Percentiles rank a stretch among this genome's conserved stretches.
phyloP scores from a whole-genome alignment of 2,888 invertebrate species.

The Trimorus sp. region DNA sequence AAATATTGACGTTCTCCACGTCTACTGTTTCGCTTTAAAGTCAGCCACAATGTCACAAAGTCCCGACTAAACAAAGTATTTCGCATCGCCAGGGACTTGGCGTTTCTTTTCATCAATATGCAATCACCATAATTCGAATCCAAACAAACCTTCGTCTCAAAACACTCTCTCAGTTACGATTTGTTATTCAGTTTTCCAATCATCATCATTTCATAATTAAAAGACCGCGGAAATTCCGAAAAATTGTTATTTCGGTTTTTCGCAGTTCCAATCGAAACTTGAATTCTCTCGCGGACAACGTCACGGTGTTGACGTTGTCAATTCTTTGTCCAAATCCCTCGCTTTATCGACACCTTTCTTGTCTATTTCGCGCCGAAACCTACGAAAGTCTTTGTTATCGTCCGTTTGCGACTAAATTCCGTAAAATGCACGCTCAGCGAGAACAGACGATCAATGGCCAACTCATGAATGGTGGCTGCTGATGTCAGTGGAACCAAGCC shows the following conservation, averaged over 20 bases:
- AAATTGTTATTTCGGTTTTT: not conserved
- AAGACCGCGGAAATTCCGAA: too few relatives aligned
- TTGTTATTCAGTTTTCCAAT: too few relatives aligned
- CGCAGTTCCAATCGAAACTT: not conserved
- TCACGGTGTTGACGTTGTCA: constrained; percentile 70
- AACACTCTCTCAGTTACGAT: too few relatives aligned
- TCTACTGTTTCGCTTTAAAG: too few relatives aligned
- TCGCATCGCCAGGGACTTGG: too few relatives aligned
- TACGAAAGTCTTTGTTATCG: constrained; percentile 44
- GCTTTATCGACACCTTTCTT: constrained; percentile 69
- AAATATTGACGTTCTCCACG: too few relatives aligned
- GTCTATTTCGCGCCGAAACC: constrained; percentile 48
- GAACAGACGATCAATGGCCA: not conserved
- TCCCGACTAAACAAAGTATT: too few relatives aligned
- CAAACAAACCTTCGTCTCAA: too few relatives aligned
- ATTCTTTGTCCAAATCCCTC: constrained; percentile 77
- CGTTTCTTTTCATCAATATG: too few relatives aligned
- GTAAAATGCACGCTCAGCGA: not conserved
- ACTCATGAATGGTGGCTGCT: constrained; percentile 11
- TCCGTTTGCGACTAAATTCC: constrained; percentile 1
- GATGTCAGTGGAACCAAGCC: not conserved
- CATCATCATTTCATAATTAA: too few relatives aligned
- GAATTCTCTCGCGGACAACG: constrained; percentile 66
- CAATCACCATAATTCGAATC: too few relatives aligned
- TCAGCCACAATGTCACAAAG: too few relatives aligned